Evolutionary conservation across 1,140 invertebrate genomes (phyloP).

Genomic region (Calliphora vicina): DNA sequence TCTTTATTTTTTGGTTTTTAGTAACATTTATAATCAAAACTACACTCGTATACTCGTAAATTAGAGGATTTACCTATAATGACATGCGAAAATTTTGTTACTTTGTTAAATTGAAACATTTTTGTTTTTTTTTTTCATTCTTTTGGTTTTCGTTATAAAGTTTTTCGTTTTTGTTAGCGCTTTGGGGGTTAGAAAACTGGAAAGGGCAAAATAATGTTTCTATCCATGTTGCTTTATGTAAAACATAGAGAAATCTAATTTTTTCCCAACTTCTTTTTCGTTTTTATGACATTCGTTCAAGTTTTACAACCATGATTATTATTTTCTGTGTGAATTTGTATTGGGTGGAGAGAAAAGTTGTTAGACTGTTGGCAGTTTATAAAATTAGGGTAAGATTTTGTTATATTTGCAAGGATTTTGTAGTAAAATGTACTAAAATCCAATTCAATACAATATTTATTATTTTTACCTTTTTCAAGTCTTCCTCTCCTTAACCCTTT

Average conservation of each 20-base stretch:
- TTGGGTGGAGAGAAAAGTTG: not conserved
- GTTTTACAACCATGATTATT: conserved; percentile 27
- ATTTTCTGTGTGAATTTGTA: not conserved
- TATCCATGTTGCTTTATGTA: conserved; percentile 16
- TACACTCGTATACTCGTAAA: conserved; percentile 7
- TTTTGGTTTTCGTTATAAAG: not conserved
- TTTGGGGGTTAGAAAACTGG: not conserved
- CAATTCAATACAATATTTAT: too few relatives aligned
- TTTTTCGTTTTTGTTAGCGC: not conserved
- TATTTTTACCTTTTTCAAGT: too few relatives aligned
- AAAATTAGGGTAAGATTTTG: too few relatives aligned
- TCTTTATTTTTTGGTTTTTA: not conserved
- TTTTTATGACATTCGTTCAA: conserved; percentile 29
- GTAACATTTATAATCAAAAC: not conserved
- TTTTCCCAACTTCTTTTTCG: not conserved
- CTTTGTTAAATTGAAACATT: not conserved
- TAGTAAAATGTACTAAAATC: too few relatives aligned
- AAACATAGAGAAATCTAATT: conserved; percentile 29
- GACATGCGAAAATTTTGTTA: conserved; percentile 12
- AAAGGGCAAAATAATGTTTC: not conserved
- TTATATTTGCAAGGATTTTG: too few relatives aligned
- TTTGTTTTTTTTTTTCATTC: not conserved
- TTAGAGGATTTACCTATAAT: conserved; percentile 5
- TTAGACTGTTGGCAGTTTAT: too few relatives aligned
- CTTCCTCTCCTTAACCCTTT: too few relatives aligned